phyloP scores from a whole-genome alignment of 2,888 invertebrate genomes.

The Ischnura elegans region DNA sequence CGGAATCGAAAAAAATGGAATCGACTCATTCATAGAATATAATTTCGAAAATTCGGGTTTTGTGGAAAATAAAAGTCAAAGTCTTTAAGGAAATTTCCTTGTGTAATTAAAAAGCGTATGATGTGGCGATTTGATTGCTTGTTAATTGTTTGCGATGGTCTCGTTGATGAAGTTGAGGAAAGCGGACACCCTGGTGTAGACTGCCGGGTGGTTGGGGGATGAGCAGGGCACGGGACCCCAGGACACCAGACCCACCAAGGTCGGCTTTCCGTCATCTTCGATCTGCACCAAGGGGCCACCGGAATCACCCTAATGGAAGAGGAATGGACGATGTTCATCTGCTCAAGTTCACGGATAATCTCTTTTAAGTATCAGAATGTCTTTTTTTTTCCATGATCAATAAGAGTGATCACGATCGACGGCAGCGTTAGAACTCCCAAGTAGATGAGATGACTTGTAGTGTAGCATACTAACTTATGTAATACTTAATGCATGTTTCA shows the following conservation, averaged over 20 bases:
- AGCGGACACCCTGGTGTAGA: conserved; percentile 80
- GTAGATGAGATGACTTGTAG: too few species aligned
- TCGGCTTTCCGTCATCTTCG: conserved; percentile 73
- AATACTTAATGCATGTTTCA: too few species aligned
- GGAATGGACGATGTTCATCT: too few species aligned
- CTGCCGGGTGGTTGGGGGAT: conserved; percentile 79
- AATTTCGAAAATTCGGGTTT: too few species aligned
- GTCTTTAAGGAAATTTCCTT: background rate
- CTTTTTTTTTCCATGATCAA: too few species aligned
- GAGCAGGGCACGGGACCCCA: conserved; percentile 81
- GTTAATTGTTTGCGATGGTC: conserved; percentile 32
- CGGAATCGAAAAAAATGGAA: too few species aligned
- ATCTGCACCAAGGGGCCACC: conserved; percentile 80
- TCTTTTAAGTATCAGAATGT: too few species aligned
- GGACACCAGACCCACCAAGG: conserved; percentile 80
- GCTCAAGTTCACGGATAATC: too few species aligned
- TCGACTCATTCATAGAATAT: too few species aligned
- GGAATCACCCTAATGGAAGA: conserved; percentile 79
- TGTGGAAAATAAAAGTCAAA: background rate
- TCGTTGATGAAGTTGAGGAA: conserved; percentile 78
- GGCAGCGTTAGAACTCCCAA: too few species aligned
- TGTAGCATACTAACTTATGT: too few species aligned
- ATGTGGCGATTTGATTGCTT: background rate
- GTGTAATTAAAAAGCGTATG: background rate
- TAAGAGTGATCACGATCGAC: too few species aligned